phyloP scores from a whole-genome alignment of 2,797 vertebrate species.

The Pampus argenteus region DNA sequence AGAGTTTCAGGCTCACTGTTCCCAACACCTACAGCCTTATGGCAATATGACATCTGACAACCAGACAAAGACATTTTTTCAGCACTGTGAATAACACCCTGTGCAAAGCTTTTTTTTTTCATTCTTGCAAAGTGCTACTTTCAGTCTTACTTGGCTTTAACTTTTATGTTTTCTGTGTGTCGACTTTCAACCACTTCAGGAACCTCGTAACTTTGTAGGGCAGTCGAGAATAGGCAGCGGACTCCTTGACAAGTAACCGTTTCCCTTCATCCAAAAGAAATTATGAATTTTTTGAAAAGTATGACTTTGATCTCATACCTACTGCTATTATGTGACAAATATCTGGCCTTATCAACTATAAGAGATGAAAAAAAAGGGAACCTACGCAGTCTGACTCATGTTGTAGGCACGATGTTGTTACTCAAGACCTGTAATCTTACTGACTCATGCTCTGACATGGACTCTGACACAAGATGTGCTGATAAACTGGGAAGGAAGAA shows the following conservation, averaged over 20 bases:
- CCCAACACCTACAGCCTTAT: conserved; percentile 25
- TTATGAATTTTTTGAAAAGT: background rate
- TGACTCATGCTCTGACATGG: conserved; percentile 37
- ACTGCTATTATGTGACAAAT: conserved; percentile 27
- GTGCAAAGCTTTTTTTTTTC: conserved; percentile 13
- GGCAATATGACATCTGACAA: conserved; percentile 40
- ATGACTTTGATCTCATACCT: conserved; percentile 5
- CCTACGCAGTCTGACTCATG: conserved; percentile 45
- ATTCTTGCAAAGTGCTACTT: conserved; percentile 18
- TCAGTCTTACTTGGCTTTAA: conserved; percentile 16
- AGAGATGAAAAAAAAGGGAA: conserved; percentile 5
- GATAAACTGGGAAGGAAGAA: background rate
- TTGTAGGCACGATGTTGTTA: conserved; percentile 18
- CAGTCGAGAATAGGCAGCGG: background rate
- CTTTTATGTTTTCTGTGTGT: conserved; percentile 26
- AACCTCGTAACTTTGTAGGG: conserved; percentile 10
- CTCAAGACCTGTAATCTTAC: conserved; percentile 18
- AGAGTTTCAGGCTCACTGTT: background rate
- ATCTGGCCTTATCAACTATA: background rate
- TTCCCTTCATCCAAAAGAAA: background rate
- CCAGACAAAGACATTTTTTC: conserved; percentile 24
- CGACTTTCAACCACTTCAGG: conserved; percentile 12
- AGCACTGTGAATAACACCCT: conserved; percentile 19
- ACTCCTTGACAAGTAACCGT: conserved; percentile 11
- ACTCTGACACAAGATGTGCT: conserved; percentile 27